Evolutionary conservation across 2,888 invertebrate species (phyloP).

Genomic region (Chironomus riparius): DNA sequence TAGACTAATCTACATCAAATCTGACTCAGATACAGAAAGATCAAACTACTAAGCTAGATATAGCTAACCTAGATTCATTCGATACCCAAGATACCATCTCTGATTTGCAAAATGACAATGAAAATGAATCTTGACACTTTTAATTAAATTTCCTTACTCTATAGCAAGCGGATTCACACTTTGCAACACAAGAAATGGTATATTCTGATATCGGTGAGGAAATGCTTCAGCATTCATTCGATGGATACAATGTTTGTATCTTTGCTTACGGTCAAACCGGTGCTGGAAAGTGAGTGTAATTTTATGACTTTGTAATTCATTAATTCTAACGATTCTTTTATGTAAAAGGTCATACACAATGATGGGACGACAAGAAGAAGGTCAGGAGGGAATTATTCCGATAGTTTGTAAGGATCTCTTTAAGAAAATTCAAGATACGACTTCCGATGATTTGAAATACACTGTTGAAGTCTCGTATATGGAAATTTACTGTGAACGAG

Average conservation of each 20-base stretch:
- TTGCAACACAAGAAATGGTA: constrained; percentile 89
- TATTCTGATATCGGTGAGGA: constrained; percentile 99
- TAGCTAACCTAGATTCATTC: too few relatives aligned
- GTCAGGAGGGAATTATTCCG: constrained; percentile 96
- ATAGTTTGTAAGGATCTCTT: constrained; percentile 91
- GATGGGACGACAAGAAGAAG: constrained; percentile 95
- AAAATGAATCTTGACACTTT: neutral
- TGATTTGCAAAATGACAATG: too few relatives aligned
- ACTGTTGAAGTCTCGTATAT: constrained; percentile 91
- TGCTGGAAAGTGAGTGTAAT: constrained; percentile 64
- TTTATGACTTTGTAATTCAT: neutral
- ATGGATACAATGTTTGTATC: constrained; percentile 98
- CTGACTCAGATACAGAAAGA: too few relatives aligned
- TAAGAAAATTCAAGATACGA: constrained; percentile 70
- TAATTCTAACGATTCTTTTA: neutral
- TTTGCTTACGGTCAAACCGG: constrained; percentile 99
- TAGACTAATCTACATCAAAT: too few relatives aligned
- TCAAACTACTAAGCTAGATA: too few relatives aligned
- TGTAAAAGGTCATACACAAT: constrained; percentile 81
- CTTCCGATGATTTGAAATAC: constrained; percentile 74
- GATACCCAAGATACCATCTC: too few relatives aligned
- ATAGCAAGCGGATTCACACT: constrained; percentile 73
- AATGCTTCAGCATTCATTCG: constrained; percentile 98
- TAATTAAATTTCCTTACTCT: constrained; percentile 33
- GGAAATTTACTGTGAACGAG: constrained; percentile 99